A percentile compares a stretch with the other conserved stretches of the same genome.
These are phyloP conservation scores for Ophthalmotilapia sp. DNA, from an alignment of 2,113 vertebrate genomes.

Conservation along the genomic window DNA sequence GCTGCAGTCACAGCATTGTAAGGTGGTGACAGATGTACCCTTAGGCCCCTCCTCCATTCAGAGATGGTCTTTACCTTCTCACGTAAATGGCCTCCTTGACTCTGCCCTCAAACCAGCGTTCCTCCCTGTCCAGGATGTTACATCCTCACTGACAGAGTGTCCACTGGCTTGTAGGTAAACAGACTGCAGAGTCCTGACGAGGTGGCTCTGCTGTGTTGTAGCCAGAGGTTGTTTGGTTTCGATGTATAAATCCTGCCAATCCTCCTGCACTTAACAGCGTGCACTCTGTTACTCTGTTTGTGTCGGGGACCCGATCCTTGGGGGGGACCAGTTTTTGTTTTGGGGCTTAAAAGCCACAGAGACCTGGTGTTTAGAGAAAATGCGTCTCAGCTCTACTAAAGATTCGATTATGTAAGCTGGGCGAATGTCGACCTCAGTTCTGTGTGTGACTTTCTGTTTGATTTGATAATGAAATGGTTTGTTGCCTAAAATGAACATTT, in stretches of 20 bases:
- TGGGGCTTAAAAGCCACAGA: not conserved
- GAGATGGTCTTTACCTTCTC: not conserved
- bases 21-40: accelerated
- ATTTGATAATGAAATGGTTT: not conserved
- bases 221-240: not conserved
- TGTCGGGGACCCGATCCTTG: no score
- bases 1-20: not conserved
- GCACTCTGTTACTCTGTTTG: not conserved
- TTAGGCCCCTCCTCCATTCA: not conserved
- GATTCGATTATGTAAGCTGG: not conserved
- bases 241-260: no score
- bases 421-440: not conserved
- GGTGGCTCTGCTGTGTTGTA: accelerated
- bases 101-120: not conserved
- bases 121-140: not conserved
- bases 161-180: accelerated
- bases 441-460: not conserved
- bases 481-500: constrained; percentile 1
- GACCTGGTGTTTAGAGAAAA: accelerated
- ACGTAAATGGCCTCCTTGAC: accelerated
- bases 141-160: not conserved
- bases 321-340: not conserved
- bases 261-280: no score
- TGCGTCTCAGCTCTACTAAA: not conserved
- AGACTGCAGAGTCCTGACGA: not conserved